Evolutionary conservation across 1,140 invertebrate species (phyloP), one percentile per base, ranked within the genome.

Genomic region (Sycobia sp.): DNA sequence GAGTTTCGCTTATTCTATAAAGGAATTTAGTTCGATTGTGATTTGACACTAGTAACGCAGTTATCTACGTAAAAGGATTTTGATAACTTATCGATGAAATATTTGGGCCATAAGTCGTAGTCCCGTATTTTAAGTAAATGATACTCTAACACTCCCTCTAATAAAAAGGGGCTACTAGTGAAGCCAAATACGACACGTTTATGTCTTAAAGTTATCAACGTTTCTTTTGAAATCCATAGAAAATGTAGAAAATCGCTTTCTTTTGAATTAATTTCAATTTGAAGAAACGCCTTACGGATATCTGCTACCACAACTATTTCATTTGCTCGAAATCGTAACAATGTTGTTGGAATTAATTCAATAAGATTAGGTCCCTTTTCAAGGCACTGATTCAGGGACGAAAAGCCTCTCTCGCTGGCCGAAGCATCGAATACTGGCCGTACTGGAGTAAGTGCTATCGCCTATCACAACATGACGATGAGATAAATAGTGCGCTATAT

Each of bases 381-480:
- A 67, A 16, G 51, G 50, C 14, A 73, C 69, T 62, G 77, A 73
- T 32, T 41, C 57, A 32, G 65, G 0, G 77, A 78, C 8, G 72
- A 66, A 41, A n/a, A n/a, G n/a, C n/a, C n/a, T n/a, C n/a, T n/a
- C n/a, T n/a, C n/a, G n/a, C n/a, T n/a, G n/a, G n/a, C 65, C 10
- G 72, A 78, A n/a, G 73, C 73, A 62, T 77, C 69, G 63, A 76
- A 73, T 27, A 75, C 72, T 4, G 72, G 71, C 2, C 74, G 20
- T 13, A 71, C 56, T 34, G 53, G 59, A 13, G 73, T 76, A 3
- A n/a, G 70, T 71, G 22, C 65, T 68, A 63, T 36, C 59, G 1
- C 34, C 5, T 44, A 51, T 49, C 4, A 44, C 13, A 4, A 78
- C 73, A 5, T 70, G 67, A 7, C 69, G 63, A 69, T 79, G 75